phyloP scores from a whole-genome alignment of 1,140 invertebrate species.

The Schlechtendalia chinensis region DNA sequence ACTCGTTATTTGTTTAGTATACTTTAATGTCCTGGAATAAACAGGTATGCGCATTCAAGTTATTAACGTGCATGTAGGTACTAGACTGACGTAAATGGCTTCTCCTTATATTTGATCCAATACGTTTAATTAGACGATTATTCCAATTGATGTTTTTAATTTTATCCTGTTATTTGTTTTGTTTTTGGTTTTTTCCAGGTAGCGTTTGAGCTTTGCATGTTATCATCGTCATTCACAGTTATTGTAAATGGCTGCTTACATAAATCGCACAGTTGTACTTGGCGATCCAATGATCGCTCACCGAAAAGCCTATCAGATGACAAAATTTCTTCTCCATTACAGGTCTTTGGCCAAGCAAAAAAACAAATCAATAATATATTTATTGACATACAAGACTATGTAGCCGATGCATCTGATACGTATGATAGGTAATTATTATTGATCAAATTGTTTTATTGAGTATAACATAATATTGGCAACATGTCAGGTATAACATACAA shows the following conservation, averaged over 20 bases:
- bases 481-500: no score
- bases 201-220: slow-evolving; percentile 38
- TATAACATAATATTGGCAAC: background rate
- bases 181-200: background rate
- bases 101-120: no score
- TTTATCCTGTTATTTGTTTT: background rate
- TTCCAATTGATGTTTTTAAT: background rate
- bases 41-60: slow-evolving; percentile 7
- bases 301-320: slow-evolving; percentile 61
- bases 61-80: background rate
- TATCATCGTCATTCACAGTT: background rate
- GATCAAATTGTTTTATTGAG: no score
- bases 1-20: slow-evolving; percentile 1
- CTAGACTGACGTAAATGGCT: background rate
- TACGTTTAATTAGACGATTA: no score
- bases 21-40: slow-evolving; percentile 41
- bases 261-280: slow-evolving; percentile 81
- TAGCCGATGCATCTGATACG: slow-evolving; percentile 81
- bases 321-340: slow-evolving; percentile 79
- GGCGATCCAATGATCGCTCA: slow-evolving; percentile 54
- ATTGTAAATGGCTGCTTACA: slow-evolving; percentile 73
- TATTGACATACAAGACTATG: slow-evolving; percentile 88
- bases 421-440: slow-evolving; percentile 72
- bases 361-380: slow-evolving; percentile 98
- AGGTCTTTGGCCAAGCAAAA: slow-evolving; percentile 96